Conservation (phyloP, 2,113 vertebrate species). For the Thalassoma bifasciatum region DNA sequence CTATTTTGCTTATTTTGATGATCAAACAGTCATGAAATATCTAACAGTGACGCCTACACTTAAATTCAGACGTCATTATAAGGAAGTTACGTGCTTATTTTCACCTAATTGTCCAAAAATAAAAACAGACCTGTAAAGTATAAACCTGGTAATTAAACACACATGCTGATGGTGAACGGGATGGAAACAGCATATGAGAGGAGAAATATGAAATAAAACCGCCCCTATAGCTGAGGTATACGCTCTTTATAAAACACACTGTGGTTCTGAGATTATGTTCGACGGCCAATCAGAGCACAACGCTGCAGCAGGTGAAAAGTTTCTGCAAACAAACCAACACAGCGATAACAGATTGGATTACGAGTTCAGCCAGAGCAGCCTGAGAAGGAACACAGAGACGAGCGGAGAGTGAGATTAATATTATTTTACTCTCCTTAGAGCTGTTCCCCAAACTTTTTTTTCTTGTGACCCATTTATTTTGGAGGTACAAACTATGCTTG, state of each 20-base stretch:
- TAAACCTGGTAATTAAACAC: too few species aligned
- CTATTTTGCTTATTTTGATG: too few species aligned
- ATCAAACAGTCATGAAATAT: too few species aligned
- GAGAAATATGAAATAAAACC: conserved; percentile 16
- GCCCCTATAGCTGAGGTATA: conserved; percentile 25
- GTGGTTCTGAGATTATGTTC: conserved; percentile 20
- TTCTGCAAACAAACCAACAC: conserved; percentile 3
- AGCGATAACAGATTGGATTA: conserved; percentile 2
- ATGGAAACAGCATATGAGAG: not conserved
- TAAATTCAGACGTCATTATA: too few species aligned
- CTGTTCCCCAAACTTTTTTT: too few species aligned
- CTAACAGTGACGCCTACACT: too few species aligned
- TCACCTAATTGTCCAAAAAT: too few species aligned
- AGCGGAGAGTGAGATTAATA: not conserved
- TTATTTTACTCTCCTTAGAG: not conserved
- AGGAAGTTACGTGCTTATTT: too few species aligned
- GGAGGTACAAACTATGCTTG: too few species aligned
- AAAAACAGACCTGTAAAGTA: too few species aligned
- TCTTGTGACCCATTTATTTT: too few species aligned
- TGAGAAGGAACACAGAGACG: not conserved
- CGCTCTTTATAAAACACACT: conserved; percentile 25
- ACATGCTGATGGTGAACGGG: too few species aligned
- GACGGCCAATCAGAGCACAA: conserved; percentile 25
- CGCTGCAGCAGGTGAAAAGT: not conserved
- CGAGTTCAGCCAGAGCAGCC: conserved; percentile 1